Evolutionary conservation across 2,888 invertebrate species (phyloP).

Genomic region (Selenia dentaria): DNA sequence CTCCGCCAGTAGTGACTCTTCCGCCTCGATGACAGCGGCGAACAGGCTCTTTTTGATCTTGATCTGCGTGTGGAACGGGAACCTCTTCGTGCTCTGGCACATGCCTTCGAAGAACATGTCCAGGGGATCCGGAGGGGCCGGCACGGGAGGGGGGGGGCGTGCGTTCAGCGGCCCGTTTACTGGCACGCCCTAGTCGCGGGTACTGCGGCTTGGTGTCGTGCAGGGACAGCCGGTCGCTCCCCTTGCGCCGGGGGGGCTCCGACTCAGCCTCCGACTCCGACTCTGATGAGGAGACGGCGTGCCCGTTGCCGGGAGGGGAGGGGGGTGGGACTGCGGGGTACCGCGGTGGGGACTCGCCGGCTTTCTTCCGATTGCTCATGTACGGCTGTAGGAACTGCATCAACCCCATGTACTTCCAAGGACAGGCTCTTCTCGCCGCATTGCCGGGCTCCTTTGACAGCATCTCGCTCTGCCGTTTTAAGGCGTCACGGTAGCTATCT

Average conservation of each 20-base stretch:
- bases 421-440: constrained; percentile 58
- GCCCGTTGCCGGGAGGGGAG: constrained; percentile 30
- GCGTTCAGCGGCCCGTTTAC: neutral
- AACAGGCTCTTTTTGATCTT: constrained; percentile 70
- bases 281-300: constrained; percentile 9
- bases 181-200: constrained; percentile 10
- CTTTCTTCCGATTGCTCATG: constrained; percentile 72
- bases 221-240: neutral
- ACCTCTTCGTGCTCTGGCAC: constrained; percentile 75
- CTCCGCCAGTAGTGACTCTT: constrained; percentile 70
- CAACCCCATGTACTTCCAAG: constrained; percentile 73
- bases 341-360: constrained; percentile 43
- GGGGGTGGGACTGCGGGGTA: constrained; percentile 35
- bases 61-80: constrained; percentile 71
- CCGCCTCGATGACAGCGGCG: constrained; percentile 67
- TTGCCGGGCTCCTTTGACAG: constrained; percentile 54
- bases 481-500: constrained; percentile 77
- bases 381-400: constrained; percentile 79
- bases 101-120: constrained; percentile 78
- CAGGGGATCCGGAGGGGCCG: constrained; percentile 57
- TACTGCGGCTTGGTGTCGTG: constrained; percentile 4
- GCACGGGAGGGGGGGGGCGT: constrained; percentile 15
- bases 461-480: constrained; percentile 73
- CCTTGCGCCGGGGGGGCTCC: constrained; percentile 29
- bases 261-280: constrained; percentile 41